These are phyloP conservation scores for Ivindomyrus marchei DNA, from an alignment of 2,113 vertebrate species.

Conservation along the genomic window DNA sequence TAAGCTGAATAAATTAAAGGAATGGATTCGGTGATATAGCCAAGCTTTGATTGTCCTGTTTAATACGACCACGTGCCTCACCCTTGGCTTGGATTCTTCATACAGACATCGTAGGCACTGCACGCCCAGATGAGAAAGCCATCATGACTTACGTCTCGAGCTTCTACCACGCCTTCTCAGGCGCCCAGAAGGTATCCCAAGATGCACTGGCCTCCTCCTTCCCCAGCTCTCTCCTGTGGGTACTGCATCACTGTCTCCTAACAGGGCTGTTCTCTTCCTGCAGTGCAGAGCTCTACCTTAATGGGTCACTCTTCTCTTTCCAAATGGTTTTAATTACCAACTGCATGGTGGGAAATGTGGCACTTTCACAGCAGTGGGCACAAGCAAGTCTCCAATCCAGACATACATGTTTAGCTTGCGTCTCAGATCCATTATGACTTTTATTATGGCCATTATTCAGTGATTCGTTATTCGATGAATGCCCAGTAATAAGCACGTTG, in stretches of 20 bases:
- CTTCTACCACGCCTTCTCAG: constrained; percentile 99
- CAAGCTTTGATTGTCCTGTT: neutral
- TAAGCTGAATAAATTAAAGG: neutral
- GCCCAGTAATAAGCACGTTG: neutral
- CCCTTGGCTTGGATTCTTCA: constrained; percentile 32
- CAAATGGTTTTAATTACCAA: constrained; percentile 61
- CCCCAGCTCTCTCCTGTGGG: constrained; percentile 40
- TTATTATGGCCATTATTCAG: neutral
- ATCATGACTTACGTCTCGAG: constrained; percentile 99
- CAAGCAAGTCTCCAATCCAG: constrained; percentile 44
- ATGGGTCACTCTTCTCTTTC: constrained; percentile 52
- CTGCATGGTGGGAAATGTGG: constrained; percentile 68
- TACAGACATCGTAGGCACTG: constrained; percentile 97
- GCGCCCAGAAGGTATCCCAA: constrained; percentile 98
- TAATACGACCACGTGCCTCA: constrained; percentile 19
- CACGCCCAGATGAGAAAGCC: constrained; percentile 97
- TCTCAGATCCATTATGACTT: neutral
- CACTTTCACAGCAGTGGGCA: constrained; percentile 41
- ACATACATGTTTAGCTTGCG: neutral
- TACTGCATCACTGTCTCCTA: constrained; percentile 55
- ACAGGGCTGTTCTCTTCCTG: constrained; percentile 57
- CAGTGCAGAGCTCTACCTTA: constrained; percentile 48
- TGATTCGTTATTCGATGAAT: neutral
- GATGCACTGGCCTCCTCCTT: constrained; percentile 66
- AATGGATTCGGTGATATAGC: neutral